Evolutionary conservation across 1,140 invertebrate species (phyloP).

Genomic region (Dendroctonus valens): DNA sequence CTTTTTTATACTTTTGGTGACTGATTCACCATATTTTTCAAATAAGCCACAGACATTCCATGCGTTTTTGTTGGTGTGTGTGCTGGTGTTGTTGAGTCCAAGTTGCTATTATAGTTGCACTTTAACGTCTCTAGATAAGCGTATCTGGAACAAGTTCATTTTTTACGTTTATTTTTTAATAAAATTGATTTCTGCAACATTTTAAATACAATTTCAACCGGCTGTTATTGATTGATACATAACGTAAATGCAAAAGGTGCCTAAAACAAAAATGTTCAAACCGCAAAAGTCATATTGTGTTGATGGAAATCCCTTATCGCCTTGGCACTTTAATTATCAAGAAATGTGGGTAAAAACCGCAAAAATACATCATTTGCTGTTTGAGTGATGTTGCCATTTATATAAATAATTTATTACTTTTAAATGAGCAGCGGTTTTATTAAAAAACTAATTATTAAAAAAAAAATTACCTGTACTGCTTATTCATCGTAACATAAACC

Average conservation of each 20-base stretch:
- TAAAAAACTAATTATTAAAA: background rate
- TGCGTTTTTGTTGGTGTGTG: conserved; percentile 36
- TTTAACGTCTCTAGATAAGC: conserved; percentile 62
- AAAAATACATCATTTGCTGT: no score
- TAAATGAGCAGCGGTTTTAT: no score
- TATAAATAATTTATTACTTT: no score
- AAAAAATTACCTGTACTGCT: conserved; percentile 70
- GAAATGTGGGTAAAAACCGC: background rate
- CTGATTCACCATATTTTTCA: conserved; percentile 35
- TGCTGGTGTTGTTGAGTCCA: conserved; percentile 39
- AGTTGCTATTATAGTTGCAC: conserved; percentile 45
- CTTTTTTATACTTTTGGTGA: conserved; percentile 4
- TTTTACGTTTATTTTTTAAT: no score
- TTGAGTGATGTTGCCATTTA: no score
- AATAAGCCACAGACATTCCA: conserved; percentile 37
- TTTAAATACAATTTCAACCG: background rate
- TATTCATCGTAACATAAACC: conserved; percentile 93
- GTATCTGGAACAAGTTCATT: conserved; percentile 49
- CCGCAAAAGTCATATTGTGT: no score
- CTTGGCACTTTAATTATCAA: background rate
- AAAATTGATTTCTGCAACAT: no score
- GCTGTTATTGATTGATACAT: background rate
- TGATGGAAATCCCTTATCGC: no score
- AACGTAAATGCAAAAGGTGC: background rate
- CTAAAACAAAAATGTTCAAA: background rate